Evolutionary conservation across 2,888 invertebrate genomes (phyloP).

Genomic region (Linyphia triangularis): DNA sequence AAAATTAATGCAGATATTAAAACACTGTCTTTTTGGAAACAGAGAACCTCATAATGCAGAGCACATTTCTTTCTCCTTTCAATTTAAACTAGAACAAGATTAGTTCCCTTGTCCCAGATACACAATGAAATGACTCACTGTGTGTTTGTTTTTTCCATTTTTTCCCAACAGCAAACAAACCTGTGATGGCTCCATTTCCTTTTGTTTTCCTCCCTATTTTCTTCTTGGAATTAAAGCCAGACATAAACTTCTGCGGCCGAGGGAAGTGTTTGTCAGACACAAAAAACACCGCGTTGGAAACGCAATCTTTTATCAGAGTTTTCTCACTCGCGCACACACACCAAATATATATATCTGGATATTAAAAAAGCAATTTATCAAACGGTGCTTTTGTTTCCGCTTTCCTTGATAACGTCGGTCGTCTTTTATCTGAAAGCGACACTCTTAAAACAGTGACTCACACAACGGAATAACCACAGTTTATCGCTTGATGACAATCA

Average conservation of each 20-base stretch:
- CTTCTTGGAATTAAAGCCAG: neutral
- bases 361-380: neutral
- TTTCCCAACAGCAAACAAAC: neutral
- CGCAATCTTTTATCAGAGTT: neutral
- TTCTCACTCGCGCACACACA: neutral
- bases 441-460: neutral
- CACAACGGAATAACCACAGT: too few relatives aligned
- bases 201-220: neutral
- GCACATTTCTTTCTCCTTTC: too few relatives aligned
- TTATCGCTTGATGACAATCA: neutral
- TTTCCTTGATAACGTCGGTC: neutral
- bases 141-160: neutral
- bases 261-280: neutral
- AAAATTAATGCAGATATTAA: too few relatives aligned
- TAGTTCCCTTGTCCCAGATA: too few relatives aligned
- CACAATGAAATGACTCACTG: neutral
- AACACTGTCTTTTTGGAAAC: too few relatives aligned
- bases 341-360: neutral
- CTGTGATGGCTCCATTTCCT: neutral
- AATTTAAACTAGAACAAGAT: too few relatives aligned
- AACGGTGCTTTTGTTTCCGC: neutral
- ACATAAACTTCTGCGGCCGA: neutral
- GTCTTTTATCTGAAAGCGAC: neutral
- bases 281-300: neutral
- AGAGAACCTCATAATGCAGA: too few relatives aligned